Percentiles rank a stretch among this genome's conserved stretches.
Conservation (phyloP, 2,888 invertebrate genomes). For the Pammene fasciana region DNA sequence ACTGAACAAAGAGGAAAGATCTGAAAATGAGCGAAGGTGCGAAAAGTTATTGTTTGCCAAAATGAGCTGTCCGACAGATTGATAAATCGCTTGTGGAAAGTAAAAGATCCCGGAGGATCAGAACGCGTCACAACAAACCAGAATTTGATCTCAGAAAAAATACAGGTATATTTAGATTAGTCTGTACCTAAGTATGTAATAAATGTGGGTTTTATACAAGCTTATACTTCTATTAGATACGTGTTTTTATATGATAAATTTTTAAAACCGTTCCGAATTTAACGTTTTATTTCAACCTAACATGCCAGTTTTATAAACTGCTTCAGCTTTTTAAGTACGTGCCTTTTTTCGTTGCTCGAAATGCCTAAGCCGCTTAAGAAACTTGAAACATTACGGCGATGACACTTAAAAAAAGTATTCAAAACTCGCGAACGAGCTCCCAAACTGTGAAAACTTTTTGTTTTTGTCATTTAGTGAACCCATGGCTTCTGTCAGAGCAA, state of each 20-base stretch:
- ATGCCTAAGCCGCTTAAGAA: constrained; percentile 50
- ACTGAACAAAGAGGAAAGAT: constrained; percentile 52
- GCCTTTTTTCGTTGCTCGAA: constrained; percentile 11
- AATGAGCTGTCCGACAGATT: constrained; percentile 71
- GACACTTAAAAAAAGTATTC: constrained; percentile 60
- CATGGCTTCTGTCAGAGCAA: constrained; percentile 50
- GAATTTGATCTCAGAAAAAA: constrained; percentile 4
- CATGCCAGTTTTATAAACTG: not conserved
- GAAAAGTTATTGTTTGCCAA: constrained; percentile 71
- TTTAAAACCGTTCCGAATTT: too few species aligned
- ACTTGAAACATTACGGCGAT: constrained; percentile 64
- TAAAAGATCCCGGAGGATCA: constrained; percentile 50
- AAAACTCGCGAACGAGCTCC: constrained; percentile 61
- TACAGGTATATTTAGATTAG: not conserved
- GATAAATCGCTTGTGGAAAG: constrained; percentile 65
- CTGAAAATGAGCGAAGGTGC: constrained; percentile 55
- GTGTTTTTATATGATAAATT: too few species aligned
- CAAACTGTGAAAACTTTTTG: constrained; percentile 52
- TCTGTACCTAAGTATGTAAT: too few species aligned
- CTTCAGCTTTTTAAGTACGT: not conserved
- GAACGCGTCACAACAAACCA: constrained; percentile 10
- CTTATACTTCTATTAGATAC: too few species aligned
- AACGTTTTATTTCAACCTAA: not conserved
- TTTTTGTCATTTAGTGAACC: constrained; percentile 53
- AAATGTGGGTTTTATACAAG: too few species aligned